Percentiles rank a stretch among this genome's conserved stretches.
These are phyloP conservation scores for Cantharis nigra DNA, from an alignment of 2,888 invertebrate species.

Conservation along the genomic window DNA sequence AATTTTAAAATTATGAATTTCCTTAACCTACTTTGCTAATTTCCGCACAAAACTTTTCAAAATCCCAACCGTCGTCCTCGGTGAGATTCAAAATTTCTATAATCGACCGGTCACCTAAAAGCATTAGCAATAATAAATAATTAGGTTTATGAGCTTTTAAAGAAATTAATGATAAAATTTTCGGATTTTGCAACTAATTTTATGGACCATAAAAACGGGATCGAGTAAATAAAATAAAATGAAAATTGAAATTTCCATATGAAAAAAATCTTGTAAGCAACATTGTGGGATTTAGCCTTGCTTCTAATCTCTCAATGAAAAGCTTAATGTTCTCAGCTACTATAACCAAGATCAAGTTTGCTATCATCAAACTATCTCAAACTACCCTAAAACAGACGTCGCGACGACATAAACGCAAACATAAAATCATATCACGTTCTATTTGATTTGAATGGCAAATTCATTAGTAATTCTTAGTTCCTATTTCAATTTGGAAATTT, in stretches of 20 bases:
- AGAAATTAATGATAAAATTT: neutral
- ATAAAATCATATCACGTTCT: conserved; percentile 24
- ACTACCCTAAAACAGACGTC: conserved; percentile 14
- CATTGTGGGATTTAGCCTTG: neutral
- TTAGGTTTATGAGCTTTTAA: neutral
- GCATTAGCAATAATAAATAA: neutral
- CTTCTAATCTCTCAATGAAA: neutral
- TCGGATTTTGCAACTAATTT: neutral
- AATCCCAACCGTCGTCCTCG: neutral
- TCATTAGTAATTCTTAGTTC: conserved; percentile 22
- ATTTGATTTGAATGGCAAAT: conserved; percentile 21
- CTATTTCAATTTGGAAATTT: conserved; percentile 16
- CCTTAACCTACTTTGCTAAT: neutral
- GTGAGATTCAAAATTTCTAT: neutral
- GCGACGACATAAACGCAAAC: conserved; percentile 12
- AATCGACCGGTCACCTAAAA: neutral
- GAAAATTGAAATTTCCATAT: neutral
- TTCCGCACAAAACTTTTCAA: neutral
- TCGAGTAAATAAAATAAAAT: neutral
- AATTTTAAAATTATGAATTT: neutral
- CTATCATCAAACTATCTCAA: conserved; percentile 4
- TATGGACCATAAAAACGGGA: neutral
- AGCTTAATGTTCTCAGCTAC: neutral
- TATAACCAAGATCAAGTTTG: conserved; percentile 1
- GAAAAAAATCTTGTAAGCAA: neutral